A percentile compares a stretch with the other conserved stretches of the same genome.
Evolutionary conservation across 2,113 vertebrate genomes (phyloP).

Genomic region (Rutilus rutilus): DNA sequence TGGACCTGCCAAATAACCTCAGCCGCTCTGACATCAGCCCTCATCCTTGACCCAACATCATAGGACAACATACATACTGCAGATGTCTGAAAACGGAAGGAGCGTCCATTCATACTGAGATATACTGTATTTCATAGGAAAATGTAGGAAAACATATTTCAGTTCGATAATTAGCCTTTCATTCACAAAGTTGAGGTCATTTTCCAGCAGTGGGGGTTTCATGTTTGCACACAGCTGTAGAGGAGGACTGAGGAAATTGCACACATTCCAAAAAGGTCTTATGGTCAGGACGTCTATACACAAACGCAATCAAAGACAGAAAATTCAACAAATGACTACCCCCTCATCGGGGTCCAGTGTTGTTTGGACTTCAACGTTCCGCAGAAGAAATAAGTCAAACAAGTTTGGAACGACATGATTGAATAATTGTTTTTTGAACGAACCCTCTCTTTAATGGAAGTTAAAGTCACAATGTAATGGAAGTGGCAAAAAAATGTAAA

Average conservation of each 20-base stretch:
- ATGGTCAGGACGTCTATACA: conserved; percentile 43
- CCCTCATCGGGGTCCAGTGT: no score
- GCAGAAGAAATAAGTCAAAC: no score
- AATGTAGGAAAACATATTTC: conserved; percentile 19
- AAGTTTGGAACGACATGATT: neutral
- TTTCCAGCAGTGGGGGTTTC: conserved; percentile 33
- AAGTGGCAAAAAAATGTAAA: no score
- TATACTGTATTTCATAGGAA: neutral
- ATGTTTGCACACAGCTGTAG: conserved; percentile 19
- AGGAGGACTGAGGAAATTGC: conserved; percentile 68
- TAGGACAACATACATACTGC: neutral
- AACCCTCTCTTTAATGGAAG: neutral
- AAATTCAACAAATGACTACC: neutral
- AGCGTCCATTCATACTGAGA: neutral
- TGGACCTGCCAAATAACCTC: conserved; percentile 36
- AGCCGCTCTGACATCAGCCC: conserved; percentile 47
- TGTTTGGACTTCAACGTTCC: no score
- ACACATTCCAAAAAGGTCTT: conserved; percentile 69
- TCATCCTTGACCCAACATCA: conserved; percentile 66
- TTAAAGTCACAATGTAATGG: neutral
- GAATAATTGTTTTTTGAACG: neutral
- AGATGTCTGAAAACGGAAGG: neutral
- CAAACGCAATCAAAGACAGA: neutral
- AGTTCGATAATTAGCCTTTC: neutral
- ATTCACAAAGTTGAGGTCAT: conserved; percentile 16